Evolutionary conservation across 1,140 invertebrate species (phyloP).

Genomic region (Megalopta genalis): DNA sequence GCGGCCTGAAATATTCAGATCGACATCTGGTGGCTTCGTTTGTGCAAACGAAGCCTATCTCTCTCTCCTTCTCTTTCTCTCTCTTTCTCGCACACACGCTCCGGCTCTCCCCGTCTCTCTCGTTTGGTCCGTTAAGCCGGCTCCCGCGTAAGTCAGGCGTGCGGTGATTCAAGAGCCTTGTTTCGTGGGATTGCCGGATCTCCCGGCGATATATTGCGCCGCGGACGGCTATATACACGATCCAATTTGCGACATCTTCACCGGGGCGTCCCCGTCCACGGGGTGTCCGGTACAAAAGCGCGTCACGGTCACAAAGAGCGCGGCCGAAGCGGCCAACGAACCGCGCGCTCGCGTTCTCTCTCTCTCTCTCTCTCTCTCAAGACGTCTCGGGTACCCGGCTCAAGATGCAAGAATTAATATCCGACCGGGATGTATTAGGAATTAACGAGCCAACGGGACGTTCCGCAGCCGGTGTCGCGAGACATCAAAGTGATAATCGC

Average conservation of each 20-base stretch:
- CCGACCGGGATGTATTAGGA: conserved; percentile 10
- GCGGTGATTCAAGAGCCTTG: conserved; percentile 76
- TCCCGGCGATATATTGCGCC: conserved; percentile 51
- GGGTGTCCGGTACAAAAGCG: conserved; percentile 42
- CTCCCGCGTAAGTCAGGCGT: conserved; percentile 78
- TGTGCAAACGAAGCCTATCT: conserved; percentile 68
- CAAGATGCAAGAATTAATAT: conserved; percentile 37
- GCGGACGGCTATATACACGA: conserved; percentile 44
- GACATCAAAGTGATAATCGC: conserved; percentile 1
- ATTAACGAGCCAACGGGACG: conserved; percentile 16
- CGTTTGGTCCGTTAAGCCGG: conserved; percentile 76
- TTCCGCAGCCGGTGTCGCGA: neutral
- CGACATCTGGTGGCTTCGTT: conserved; percentile 77
- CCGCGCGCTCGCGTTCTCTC: neutral
- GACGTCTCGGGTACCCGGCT: neutral
- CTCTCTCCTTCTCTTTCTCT: neutral
- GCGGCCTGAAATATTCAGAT: conserved; percentile 76
- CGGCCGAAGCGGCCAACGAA: conserved; percentile 11
- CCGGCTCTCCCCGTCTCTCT: neutral
- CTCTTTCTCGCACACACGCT: too few species aligned
- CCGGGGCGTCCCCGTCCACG: conserved; percentile 23
- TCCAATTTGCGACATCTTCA: conserved; percentile 68
- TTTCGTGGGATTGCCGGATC: conserved; percentile 77
- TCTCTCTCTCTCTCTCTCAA: neutral
- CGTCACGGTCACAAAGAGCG: conserved; percentile 35